A percentile compares a stretch with the other conserved stretches of the same genome.
These are phyloP conservation scores for Lithophane leautieri DNA, from an alignment of 2,888 invertebrate species.

Conservation along the genomic window DNA sequence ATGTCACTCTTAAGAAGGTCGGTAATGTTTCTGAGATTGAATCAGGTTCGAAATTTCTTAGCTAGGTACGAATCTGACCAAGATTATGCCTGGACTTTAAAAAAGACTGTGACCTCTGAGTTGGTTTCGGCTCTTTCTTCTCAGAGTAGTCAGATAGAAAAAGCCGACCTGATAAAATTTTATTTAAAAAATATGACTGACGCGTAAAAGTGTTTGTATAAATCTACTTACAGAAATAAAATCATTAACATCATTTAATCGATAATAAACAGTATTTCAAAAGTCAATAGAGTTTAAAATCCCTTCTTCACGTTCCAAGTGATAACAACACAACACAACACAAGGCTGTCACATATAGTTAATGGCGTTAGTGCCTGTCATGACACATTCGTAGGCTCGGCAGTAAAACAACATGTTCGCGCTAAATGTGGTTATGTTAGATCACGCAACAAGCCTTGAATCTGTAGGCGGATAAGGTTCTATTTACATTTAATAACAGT, in stretches of 20 bases:
- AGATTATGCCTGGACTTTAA: no score
- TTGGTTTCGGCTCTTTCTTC: no score
- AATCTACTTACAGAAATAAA: no score
- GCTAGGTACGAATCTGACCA: neutral
- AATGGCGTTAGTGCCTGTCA: slow-evolving; percentile 21
- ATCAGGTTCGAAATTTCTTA: neutral
- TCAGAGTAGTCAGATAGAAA: no score
- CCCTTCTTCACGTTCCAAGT: neutral
- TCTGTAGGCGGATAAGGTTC: neutral
- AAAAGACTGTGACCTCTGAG: no score
- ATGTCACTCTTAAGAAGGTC: neutral
- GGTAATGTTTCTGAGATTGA: neutral
- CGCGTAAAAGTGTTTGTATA: no score
- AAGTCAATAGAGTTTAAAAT: neutral
- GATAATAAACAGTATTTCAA: neutral
- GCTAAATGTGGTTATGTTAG: slow-evolving; percentile 12
- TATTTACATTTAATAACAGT: neutral
- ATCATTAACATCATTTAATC: no score
- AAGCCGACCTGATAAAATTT: no score
- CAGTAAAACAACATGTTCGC: slow-evolving; percentile 25
- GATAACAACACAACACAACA: neutral
- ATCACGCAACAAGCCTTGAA: slow-evolving; percentile 8
- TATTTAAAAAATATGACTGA: no score
- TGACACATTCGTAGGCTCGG: slow-evolving; percentile 8
- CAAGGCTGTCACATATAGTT: slow-evolving; percentile 4